These are phyloP conservation scores for Furnarius figulus DNA, from an alignment of 2,113 vertebrate genomes.

Conservation along the genomic window DNA sequence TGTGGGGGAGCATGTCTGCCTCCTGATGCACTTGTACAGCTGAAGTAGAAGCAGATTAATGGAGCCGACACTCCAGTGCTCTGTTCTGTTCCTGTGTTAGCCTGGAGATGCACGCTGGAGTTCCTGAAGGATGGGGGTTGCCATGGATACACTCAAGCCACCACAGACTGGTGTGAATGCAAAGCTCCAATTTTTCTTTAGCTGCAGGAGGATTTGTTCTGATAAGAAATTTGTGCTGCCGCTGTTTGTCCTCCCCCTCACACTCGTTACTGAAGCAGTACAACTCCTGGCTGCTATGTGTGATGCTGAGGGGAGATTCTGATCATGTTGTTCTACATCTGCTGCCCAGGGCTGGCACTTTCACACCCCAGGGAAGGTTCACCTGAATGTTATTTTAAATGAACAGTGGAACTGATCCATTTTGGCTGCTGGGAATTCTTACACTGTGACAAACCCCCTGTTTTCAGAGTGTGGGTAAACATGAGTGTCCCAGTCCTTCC, in stretches of 20 bases:
- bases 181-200: conserved; percentile 27
- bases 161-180: conserved; percentile 13
- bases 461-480: neutral
- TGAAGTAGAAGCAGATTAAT: neutral
- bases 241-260: neutral
- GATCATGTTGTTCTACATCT: neutral
- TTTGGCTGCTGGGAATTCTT: fast-evolving
- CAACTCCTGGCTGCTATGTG: neutral
- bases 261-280: neutral
- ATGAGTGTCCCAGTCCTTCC: neutral
- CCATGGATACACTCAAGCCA: conserved; percentile 77
- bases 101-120: conserved; percentile 44
- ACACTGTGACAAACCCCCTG: neutral
- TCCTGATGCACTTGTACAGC: neutral
- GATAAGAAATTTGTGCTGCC: conserved; percentile 38
- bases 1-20: neutral
- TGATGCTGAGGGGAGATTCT: neutral
- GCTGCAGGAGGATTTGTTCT: conserved; percentile 54
- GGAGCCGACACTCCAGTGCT: neutral
- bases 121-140: conserved; percentile 69
- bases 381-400: neutral
- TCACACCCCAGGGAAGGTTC: neutral
- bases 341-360: neutral
- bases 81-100: conserved; percentile 18
- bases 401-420: neutral